These are phyloP conservation scores for Tipula lateralis DNA, from an alignment of 2,888 invertebrate species.

Conservation along the genomic window DNA sequence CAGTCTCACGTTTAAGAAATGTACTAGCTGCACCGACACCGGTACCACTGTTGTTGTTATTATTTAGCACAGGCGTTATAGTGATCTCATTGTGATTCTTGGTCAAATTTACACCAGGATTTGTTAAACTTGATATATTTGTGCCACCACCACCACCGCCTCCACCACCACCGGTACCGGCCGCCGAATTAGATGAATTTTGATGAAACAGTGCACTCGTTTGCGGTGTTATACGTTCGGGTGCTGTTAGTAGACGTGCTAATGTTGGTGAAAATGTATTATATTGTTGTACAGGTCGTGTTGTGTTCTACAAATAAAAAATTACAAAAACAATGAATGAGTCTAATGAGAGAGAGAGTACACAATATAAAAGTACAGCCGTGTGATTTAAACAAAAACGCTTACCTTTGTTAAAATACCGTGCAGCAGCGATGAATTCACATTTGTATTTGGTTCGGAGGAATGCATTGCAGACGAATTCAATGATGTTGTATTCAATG, in stretches of 20 bases:
- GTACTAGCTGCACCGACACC: conserved; percentile 35
- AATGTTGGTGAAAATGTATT: conserved; percentile 62
- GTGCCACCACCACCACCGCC: conserved; percentile 31
- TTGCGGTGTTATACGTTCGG: conserved; percentile 46
- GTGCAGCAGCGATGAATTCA: conserved; percentile 60
- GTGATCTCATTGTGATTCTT: conserved; percentile 59
- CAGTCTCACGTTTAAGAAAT: conserved; percentile 33
- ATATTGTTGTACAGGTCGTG: conserved; percentile 32
- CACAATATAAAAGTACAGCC: not conserved
- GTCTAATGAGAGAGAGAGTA: not conserved
- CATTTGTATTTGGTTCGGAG: conserved; percentile 36
- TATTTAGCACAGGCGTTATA: conserved; percentile 53
- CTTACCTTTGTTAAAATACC: conserved; percentile 69
- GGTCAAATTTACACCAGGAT: conserved; percentile 40
- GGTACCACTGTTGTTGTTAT: conserved; percentile 35
- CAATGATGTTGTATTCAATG: conserved; percentile 51
- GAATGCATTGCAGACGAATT: conserved; percentile 34
- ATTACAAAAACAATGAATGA: conserved; percentile 31
- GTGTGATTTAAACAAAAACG: too few species aligned
- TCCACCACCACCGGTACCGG: conserved; percentile 28
- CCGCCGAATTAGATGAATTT: conserved; percentile 31
- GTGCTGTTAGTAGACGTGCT: conserved; percentile 71
- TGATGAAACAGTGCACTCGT: not conserved
- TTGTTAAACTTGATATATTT: conserved; percentile 27
- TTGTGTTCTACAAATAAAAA: conserved; percentile 30